Percentiles rank a stretch among this genome's conserved stretches.
These are phyloP conservation scores for Pelagia noctiluca DNA, from an alignment of 30 jellyfish, hydroid and myxozoan species.

Conservation along the genomic window DNA sequence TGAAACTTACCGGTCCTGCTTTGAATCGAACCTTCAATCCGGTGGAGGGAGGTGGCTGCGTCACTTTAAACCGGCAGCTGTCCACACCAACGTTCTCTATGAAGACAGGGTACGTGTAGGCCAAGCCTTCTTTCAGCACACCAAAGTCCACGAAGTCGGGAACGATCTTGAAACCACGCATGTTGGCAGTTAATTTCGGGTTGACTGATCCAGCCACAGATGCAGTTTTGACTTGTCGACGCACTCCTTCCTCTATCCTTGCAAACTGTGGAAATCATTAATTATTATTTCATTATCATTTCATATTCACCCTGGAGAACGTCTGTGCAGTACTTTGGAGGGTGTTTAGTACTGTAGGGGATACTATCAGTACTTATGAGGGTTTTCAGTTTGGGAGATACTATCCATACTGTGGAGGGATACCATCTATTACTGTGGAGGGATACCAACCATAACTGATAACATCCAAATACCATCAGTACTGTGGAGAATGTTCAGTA, in stretches of 20 bases:
- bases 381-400: too few species aligned
- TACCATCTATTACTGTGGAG: too few species aligned
- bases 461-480: too few species aligned
- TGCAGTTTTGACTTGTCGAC: slow-evolving; percentile 81
- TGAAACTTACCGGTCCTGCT: slow-evolving; percentile 87
- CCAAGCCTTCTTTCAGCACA: slow-evolving; percentile 75
- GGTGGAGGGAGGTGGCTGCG: slow-evolving; percentile 97
- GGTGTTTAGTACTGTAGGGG: too few species aligned
- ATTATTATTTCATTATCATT: neutral
- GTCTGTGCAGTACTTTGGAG: too few species aligned
- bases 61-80: slow-evolving; percentile 77
- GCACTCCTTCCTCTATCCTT: slow-evolving; percentile 72
- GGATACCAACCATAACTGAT: too few species aligned
- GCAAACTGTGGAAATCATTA: slow-evolving; percentile 34
- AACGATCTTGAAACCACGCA: slow-evolving; percentile 81
- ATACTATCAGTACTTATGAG: too few species aligned
- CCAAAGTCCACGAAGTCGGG: slow-evolving; percentile 95
- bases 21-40: slow-evolving; percentile 84
- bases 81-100: slow-evolving; percentile 90
- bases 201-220: slow-evolving; percentile 89
- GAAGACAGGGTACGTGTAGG: slow-evolving; percentile 75
- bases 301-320: neutral
- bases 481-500: too few species aligned
- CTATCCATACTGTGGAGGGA: too few species aligned
- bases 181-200: slow-evolving; percentile 58